Evolutionary conservation across 2,888 invertebrate genomes (phyloP), one percentile per base, ranked within the genome.

Genomic region (Seira musarum): DNA sequence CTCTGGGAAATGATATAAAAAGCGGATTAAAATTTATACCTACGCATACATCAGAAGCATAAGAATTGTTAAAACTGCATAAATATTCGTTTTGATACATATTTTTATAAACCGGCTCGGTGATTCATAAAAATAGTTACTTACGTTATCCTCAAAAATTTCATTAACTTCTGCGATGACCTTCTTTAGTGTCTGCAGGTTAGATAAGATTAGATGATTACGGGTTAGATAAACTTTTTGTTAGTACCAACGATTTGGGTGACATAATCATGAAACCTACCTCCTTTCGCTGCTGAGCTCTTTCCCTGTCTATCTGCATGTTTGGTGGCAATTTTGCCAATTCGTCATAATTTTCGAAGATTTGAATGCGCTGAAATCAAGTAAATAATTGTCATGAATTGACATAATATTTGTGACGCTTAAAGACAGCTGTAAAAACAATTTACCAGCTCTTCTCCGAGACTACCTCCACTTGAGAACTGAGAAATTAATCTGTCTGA

Each of bases 401-500:
- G 15, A 69, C 53, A 5, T 68, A 2, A 15, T n/a, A 30, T 57
- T 2, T 10, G 15, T 13, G n/a, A 17, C 15, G n/a, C n/a, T n/a
- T n/a, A n/a, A n/a, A n/a, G n/a, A n/a, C n/a, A n/a, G n/a, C n/a
- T n/a, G n/a, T n/a, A n/a, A 1, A 64, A 64, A 2, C 17, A 64
- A 40, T 40, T 17, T 67, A 74, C 74, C 68, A 75, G 15, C 19
- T 75, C 68, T 10, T 46, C 25, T 2, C 40, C 60, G 8, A 75
- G 22, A 8, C 21, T 24, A 2, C 63, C 75, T 3, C n/a, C n/a
- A 24, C 53, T 64, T 0, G 64, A 69, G 35, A 76, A 76, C 17
- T 76, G 76, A 6, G 49, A 63, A 13, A 76, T 69, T 2, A 76
- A 19, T 6, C 76, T 46, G 46, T 76, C 69, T 0, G 76, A 30